Evolutionary conservation across 1,140 invertebrate genomes (phyloP).

Genomic region (Meloidogyne chitwoodi): DNA sequence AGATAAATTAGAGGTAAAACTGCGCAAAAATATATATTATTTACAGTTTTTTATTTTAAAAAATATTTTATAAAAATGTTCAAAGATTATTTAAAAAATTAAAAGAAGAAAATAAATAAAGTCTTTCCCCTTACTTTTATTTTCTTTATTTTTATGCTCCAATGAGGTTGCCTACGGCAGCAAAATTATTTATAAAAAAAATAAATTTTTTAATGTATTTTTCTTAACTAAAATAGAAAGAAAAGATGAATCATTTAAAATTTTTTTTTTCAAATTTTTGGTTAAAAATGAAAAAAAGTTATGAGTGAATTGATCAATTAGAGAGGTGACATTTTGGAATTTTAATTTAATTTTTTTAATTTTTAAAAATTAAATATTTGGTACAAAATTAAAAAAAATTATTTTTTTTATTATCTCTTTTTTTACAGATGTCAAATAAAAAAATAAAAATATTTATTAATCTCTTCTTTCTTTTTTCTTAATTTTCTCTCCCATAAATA

Average conservation of each 20-base stretch:
- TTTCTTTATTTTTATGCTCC: background rate
- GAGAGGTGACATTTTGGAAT: no score
- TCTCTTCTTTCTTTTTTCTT: background rate
- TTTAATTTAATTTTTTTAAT: no score
- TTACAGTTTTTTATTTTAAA: no score
- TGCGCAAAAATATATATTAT: no score
- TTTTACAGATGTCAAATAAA: background rate
- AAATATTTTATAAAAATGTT: background rate
- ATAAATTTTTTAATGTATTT: background rate
- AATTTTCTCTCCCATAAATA: background rate
- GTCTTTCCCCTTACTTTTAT: background rate
- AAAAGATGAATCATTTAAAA: background rate
- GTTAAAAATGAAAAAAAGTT: no score
- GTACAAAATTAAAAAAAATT: no score
- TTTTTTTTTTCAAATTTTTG: background rate
- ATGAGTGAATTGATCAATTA: no score
- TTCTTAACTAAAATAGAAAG: background rate
- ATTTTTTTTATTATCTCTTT: no score
- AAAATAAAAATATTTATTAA: background rate
- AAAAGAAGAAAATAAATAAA: background rate
- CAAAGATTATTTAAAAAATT: background rate
- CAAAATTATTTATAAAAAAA: background rate
- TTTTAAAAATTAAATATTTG: no score
- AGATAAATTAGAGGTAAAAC: no score
- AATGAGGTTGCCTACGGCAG: background rate